These are phyloP conservation scores for Falco rusticolus DNA, from an alignment of 2,797 vertebrate genomes.

Conservation along the genomic window DNA sequence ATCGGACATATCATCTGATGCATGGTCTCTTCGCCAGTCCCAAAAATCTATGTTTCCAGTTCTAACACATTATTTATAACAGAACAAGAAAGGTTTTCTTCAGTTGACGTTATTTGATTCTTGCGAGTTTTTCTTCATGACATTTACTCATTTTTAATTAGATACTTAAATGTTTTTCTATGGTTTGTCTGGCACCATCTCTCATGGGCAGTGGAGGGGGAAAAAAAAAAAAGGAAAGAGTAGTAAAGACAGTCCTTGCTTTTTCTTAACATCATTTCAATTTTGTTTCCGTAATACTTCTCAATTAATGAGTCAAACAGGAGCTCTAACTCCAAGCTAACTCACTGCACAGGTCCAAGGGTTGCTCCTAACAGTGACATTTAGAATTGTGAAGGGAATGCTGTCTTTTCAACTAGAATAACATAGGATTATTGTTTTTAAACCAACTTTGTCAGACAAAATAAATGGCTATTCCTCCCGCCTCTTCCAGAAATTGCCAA, in stretches of 20 bases:
- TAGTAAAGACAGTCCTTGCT: not conserved
- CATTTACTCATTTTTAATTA: constrained; percentile 13
- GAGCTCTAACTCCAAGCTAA: not conserved
- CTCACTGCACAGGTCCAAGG: not conserved
- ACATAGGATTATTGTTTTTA: not conserved
- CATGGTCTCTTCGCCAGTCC: not conserved
- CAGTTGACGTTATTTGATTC: not conserved
- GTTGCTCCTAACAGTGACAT: not conserved
- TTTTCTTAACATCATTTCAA: not conserved
- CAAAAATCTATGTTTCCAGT: not conserved
- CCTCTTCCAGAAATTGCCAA: not conserved
- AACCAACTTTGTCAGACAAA: not conserved
- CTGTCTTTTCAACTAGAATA: not conserved
- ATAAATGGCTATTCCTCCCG: not conserved
- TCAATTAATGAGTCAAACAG: not conserved
- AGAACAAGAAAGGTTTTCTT: not conserved
- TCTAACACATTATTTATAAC: not conserved
- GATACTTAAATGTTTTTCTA: not conserved
- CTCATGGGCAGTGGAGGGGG: not conserved
- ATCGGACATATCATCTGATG: not conserved
- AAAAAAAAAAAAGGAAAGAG: not conserved
- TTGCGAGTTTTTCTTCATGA: not conserved
- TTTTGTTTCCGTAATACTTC: not conserved
- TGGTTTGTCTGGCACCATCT: not conserved
- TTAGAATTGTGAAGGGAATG: not conserved